Evolutionary conservation across 2,113 vertebrate genomes (phyloP), one percentile per base, ranked within the genome.

Genomic region (Sciurus niger): DNA sequence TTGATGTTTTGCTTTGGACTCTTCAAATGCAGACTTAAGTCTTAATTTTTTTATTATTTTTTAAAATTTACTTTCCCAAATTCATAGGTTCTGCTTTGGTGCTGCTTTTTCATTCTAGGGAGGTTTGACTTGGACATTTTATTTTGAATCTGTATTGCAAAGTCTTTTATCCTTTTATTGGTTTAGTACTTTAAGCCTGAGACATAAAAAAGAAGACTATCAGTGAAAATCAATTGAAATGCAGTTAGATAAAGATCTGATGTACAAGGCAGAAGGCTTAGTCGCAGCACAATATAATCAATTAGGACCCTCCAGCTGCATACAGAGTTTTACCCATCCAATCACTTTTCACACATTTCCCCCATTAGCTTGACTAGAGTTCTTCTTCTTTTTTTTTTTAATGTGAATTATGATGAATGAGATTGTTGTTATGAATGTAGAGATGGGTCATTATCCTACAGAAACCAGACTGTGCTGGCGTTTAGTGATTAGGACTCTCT

Each of bases 181-280:
- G 98, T 98, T 99, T 98, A 99, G 98, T 98, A 98, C 98, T 99
- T 97, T 99, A 99, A 98, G 98, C 98, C 96, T 92, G 96, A 98
- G 98, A 98, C 98, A 98, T 98, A 98, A 98, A 98, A 98, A 98
- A 99, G 98, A 98, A 98, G 98, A 98, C 98, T 99, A 99, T 99
- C 99, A 99, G 98, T 98, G 98, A 98, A 99, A 99, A 99, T 99
- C 99, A 99, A 99, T 99, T 98, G 99, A 98, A 99, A 99, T 98
- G 98, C 98, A 98, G 98, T 99, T 99, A 99, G 98, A 98, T 98
- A 98, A 96, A 98, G 98, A 98, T 98, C 98, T 98, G 98, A 98
- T 98, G 98, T 94, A 98, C 97, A 96, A 98, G 92, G 96, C 98
- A 97, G 98, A 97, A 98, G 98, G 98, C 98, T 98, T 96, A 96